Evolutionary conservation across 2,113 vertebrate genomes (phyloP), one percentile per base, ranked within the genome.

Genomic region (Hydrolagus affinis): DNA sequence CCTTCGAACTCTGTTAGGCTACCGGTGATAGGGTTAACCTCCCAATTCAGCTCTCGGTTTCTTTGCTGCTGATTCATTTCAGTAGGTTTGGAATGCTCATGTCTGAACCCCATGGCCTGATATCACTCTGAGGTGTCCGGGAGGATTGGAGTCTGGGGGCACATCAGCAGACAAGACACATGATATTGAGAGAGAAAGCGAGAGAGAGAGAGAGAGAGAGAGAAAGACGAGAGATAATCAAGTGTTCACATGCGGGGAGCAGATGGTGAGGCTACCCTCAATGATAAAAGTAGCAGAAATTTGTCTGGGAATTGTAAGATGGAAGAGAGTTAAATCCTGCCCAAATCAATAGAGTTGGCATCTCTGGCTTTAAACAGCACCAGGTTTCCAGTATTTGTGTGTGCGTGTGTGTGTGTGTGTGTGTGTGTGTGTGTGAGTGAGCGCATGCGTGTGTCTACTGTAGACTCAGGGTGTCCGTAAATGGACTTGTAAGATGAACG

Each of bases 401-500:
- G 71, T 73, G 70, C n/a, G n/a, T n/a, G n/a, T n/a, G n/a, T n/a
- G n/a, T n/a, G n/a, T 23, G 8, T 72, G 19, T 28, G 70, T 30
- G 70, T 72, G 25, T 72, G 70, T 23, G 70, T 72, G 70, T 72
- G 25, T 70, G 7, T 70, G 70, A 23, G 70, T 25, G 23, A 25
- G 70, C 15, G 1, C 30, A 28, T 25, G 57, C 4, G 57, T 78
- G 25, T 83, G 78, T 83, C 62, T 83, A 83, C 23, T 83, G 60
- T 83, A 83, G 78, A 32, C 78, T 83, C 78, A 83, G 78, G 78
- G 78, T 66, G 78, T 83, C 78, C 78, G 66, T 66, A 32, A 75
- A 68, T 32, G 78, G 78, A 83, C 78, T 83, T 83, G 28, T 80
- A 64, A 64, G 62, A 80, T 83, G 78, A 83, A 21, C 78, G 66